A percentile compares a stretch with the other conserved stretches of the same genome.
These are phyloP conservation scores for Pempheris klunzingeri DNA, from an alignment of 2,797 vertebrate species.

Conservation along the genomic window DNA sequence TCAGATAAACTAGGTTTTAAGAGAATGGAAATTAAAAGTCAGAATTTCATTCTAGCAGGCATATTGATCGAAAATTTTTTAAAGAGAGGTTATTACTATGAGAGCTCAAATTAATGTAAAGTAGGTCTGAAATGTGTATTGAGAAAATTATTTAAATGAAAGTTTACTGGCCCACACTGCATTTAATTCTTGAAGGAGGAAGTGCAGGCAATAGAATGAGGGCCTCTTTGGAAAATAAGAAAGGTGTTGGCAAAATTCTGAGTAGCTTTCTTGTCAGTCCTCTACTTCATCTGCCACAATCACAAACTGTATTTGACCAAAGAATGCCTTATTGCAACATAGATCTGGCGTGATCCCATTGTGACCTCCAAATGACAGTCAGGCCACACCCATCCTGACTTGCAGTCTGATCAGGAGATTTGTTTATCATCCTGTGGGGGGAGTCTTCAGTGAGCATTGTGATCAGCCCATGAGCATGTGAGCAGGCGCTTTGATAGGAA, in stretches of 20 bases:
- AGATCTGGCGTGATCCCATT: conserved; percentile 19
- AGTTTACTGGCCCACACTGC: no score
- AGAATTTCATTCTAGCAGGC: background rate
- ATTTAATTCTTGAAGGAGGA: background rate
- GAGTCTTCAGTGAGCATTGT: background rate
- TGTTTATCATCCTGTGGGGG: conserved; percentile 3
- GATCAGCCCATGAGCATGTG: background rate
- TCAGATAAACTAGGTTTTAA: no score
- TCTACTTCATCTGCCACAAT: no score
- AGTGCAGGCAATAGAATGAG: background rate
- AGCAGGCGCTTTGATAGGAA: conserved; percentile 47
- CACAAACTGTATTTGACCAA: background rate
- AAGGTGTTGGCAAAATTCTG: no score
- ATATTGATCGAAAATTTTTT: no score
- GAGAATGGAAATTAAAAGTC: background rate
- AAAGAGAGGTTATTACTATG: background rate
- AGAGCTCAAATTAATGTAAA: background rate
- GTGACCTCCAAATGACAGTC: conserved; percentile 29
- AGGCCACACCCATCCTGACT: conserved; percentile 28
- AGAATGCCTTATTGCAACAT: background rate
- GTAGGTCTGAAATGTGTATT: background rate
- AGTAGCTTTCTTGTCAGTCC: no score
- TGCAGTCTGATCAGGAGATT: conserved; percentile 30
- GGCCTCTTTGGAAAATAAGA: no score
- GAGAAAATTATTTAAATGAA: no score